Base-by-base conservation (phyloP, 2,888 invertebrate species). In the Diarsia brunnea region DNA sequence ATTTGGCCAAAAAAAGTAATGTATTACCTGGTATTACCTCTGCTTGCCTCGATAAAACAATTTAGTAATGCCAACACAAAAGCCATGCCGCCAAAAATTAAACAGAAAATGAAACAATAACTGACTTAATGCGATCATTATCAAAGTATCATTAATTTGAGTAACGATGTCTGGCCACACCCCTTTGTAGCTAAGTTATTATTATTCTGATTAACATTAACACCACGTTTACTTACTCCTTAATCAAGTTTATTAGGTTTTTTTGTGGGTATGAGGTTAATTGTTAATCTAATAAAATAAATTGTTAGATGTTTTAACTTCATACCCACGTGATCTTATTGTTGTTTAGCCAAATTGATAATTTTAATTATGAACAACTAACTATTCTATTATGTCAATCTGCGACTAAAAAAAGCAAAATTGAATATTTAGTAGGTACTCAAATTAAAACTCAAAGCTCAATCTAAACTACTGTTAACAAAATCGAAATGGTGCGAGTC, bases 61-160 rank as follows among this genome's bases (percentile, higher is more conserved):
- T 58, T 31, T 38, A 10, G n/a, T 24, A n/a, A 27, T 24, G 4
- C 4, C 16, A 14, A 31, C 10, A 14, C 43, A 49, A 47, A 55
- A 65, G 2, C 4, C 3, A 27, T 8, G n/a, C 14, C 31, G 60
- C 58, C 31, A 73, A 55, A 64, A 43, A n/a, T 60, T 60, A 65
- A 55, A 45, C 53, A n/a, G 11, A 38, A 55, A 27, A 65, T 19
- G 10, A 47, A 79, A 69, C 31, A 58, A 49, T 76, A 79, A 73
- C 38, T 70, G 19, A 19, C 27, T 8, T 1, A 74, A 74, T 65
- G 2, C 0, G 73, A 76, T 84, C 10, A 1, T 75, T 78, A 87
- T 82, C 75, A 58, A n/a, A 10, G 68, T 55, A 71, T 66, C 67
- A 76, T 85, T 75, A 73, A 72, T 76, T 75, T 77, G 58, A 79